phyloP scores from a whole-genome alignment of 2,888 invertebrate species.

The Metallyticus violacea region DNA sequence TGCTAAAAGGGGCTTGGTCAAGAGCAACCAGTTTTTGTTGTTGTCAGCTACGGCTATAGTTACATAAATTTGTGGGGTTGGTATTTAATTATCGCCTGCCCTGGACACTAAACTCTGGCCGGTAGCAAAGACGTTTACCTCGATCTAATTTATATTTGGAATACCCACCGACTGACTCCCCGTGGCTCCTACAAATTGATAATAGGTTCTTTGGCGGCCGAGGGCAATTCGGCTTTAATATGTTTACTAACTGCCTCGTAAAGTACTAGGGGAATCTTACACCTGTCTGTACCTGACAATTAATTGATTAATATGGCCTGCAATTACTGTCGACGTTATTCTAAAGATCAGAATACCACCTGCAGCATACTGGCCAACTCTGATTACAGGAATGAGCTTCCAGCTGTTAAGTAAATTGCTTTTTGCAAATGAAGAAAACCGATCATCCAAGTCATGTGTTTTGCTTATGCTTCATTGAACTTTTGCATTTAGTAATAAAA shows the following conservation, averaged over 20 bases:
- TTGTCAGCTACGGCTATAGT: not conserved
- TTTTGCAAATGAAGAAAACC: not conserved
- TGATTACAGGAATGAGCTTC: not conserved
- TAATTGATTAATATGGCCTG: not conserved
- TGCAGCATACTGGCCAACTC: not conserved
- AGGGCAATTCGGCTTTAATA: not conserved
- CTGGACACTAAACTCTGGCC: not conserved
- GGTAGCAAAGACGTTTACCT: not conserved
- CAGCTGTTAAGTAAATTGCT: not conserved
- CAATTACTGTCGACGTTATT: not conserved
- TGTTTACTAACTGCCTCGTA: not conserved
- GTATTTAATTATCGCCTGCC: not conserved
- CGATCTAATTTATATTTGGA: constrained; percentile 24
- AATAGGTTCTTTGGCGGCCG: not conserved
- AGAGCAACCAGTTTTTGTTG: too few species aligned
- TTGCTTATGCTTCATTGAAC: too few species aligned
- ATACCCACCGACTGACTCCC: not conserved
- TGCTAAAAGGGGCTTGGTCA: not conserved
- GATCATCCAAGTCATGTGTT: too few species aligned
- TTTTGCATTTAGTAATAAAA: too few species aligned
- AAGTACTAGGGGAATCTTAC: not conserved
- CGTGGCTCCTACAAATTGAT: not conserved
- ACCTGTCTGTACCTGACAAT: not conserved
- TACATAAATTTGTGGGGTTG: not conserved
- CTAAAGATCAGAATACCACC: not conserved